Evolutionary conservation across 1,140 invertebrate genomes (phyloP), one percentile per base, ranked within the genome.

Genomic region (Elysia chlorotica): DNA sequence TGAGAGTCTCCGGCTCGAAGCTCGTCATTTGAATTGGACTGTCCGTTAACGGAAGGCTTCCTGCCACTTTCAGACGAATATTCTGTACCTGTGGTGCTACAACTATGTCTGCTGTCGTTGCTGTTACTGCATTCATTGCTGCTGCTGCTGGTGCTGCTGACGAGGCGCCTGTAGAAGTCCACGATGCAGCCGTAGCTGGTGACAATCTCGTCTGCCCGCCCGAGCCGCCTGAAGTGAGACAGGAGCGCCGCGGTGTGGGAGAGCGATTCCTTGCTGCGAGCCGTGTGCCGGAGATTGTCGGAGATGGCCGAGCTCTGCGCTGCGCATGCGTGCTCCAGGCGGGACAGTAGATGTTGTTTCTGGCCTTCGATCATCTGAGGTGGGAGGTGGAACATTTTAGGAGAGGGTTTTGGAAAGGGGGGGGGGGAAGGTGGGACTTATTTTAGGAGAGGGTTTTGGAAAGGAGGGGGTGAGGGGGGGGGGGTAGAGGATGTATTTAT

Each of bases 181-280:
- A 78, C 78, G 25, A 85, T 77, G 28, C 67, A 53, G n/a, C 73
- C 37, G 30, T 81, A 79, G 14, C 83, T 57, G 5, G 63, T 28
- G 6, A 86, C 67, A 28, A 83, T 70, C 77, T 86, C 84, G 21
- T 80, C 78, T 5, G 77, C 71, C 53, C 77, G 79, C 25, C 83
- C 83, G 68, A 80, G 74, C 14, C 68, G 38, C 37, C 82, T 56
- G 2, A 86, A 75, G 19, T 73, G 35, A 36, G 53, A 19, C 35
- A 85, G 70, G 59, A 79, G 79, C 10, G 71, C 30, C 14, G 77
- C 74, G 41, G 83, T 82, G 67, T 76, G 72, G 30, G 75, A 56
- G 25, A 83, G 65, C 4, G 79, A 82, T 28, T 56, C 65, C 1
- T 70, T 59, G 2, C 79, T 78, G 6, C 41, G 69, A 30, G 77